These are phyloP conservation scores for Catocala nupta DNA, from an alignment of 2,888 invertebrate species.

Conservation along the genomic window DNA sequence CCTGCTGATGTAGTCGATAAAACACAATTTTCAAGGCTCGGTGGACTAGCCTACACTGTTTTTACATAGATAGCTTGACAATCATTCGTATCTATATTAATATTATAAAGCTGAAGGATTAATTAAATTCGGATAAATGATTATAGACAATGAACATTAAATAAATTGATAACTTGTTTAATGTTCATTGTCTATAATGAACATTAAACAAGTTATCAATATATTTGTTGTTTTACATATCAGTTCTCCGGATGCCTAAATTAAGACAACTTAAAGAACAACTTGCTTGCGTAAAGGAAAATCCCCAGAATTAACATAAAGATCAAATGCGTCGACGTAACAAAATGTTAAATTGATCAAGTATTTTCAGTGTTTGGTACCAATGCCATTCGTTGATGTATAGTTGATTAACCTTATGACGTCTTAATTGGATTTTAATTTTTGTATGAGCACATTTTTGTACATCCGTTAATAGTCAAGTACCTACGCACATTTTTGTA, in stretches of 20 bases:
- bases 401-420: constrained; percentile 18
- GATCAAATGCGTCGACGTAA: neutral
- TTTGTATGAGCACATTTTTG: neutral
- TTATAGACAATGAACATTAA: no score
- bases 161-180: no score
- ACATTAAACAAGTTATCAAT: no score
- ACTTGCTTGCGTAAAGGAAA: neutral
- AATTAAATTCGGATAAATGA: no score
- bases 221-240: no score
- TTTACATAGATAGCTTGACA: no score
- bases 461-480: neutral
- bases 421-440: constrained; percentile 32
- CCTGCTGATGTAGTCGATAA: no score
- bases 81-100: no score
- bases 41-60: no score
- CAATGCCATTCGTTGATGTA: constrained; percentile 6
- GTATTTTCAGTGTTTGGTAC: neutral
- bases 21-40: no score
- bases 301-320: neutral
- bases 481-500: neutral
- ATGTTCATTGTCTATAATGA: no score
- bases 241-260: neutral
- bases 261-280: neutral
- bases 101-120: no score
- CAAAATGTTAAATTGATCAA: neutral